These are phyloP conservation scores for Cyanistes caeruleus DNA, from an alignment of 2,113 vertebrate species.

Conservation along the genomic window DNA sequence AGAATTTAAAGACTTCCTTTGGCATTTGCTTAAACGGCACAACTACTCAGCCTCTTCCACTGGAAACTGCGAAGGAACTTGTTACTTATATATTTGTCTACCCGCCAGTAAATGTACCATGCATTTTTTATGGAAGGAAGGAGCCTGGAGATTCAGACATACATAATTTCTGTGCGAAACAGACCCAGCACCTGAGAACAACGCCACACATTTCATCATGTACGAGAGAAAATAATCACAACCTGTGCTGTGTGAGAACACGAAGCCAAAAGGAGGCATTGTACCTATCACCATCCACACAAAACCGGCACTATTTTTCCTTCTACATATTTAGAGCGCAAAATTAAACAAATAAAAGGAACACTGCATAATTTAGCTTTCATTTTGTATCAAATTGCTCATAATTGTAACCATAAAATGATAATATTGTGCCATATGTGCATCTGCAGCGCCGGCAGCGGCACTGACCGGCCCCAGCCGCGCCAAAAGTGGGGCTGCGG, in stretches of 20 bases:
- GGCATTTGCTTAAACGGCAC: background rate
- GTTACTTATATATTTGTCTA: slow-evolving; percentile 26
- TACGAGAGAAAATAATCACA: slow-evolving; percentile 38
- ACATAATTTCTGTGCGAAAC: slow-evolving; percentile 4
- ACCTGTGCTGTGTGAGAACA: background rate
- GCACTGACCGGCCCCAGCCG: slow-evolving; percentile 60
- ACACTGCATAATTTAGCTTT: slow-evolving; percentile 79
- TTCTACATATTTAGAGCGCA: slow-evolving; percentile 71
- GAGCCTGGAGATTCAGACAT: slow-evolving; percentile 1
- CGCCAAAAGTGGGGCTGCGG: slow-evolving; percentile 47
- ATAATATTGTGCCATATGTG: slow-evolving; percentile 79
- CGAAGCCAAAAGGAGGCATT: background rate
- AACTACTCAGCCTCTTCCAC: slow-evolving; percentile 21
- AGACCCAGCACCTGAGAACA: background rate
- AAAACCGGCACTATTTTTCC: slow-evolving; percentile 43
- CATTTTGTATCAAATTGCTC: slow-evolving; percentile 81
- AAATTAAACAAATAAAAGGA: slow-evolving; percentile 84
- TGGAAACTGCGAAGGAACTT: slow-evolving; percentile 31
- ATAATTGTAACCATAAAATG: slow-evolving; percentile 83
- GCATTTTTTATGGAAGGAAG: background rate
- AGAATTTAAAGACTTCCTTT: slow-evolving; percentile 33
- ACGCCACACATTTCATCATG: background rate
- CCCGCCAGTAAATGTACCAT: background rate
- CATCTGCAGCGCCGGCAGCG: slow-evolving; percentile 68
- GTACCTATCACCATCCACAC: slow-evolving; percentile 24